These are phyloP conservation scores for Drosophila tropicalis DNA, from an alignment of 1,140 invertebrate genomes.

Conservation along the genomic window DNA sequence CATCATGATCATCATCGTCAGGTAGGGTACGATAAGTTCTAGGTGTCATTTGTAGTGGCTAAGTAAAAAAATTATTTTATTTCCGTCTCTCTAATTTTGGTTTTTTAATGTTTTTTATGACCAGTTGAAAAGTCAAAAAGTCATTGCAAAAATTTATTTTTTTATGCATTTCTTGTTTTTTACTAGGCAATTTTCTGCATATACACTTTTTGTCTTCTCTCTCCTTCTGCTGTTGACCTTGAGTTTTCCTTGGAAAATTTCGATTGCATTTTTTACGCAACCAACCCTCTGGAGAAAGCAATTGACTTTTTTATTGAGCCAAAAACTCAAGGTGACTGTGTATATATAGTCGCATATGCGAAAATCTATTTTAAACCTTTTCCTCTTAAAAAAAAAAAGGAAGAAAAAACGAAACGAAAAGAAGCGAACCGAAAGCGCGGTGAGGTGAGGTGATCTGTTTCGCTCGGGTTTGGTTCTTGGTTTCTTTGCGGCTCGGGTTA, in stretches of 20 bases:
- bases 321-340: conserved; percentile 17
- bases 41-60: conserved; percentile 51
- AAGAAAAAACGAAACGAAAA: not conserved
- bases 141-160: conserved; percentile 47
- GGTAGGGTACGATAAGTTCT: conserved; percentile 9
- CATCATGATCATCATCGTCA: not conserved
- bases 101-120: conserved; percentile 47
- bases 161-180: conserved; percentile 11
- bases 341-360: conserved; percentile 47
- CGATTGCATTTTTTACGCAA: conserved; percentile 64
- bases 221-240: conserved; percentile 45
- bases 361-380: conserved; percentile 61
- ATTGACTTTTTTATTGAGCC: conserved; percentile 66
- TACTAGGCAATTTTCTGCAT: conserved; percentile 20
- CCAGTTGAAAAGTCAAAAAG: conserved; percentile 79
- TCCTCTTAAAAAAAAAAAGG: conserved; percentile 60
- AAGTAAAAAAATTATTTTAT: conserved; percentile 23
- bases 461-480: conserved; percentile 45
- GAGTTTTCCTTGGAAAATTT: conserved; percentile 47
- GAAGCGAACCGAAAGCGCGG: not conserved
- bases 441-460: conserved; percentile 37
- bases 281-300: conserved; percentile 48
- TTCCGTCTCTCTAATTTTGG: conserved; percentile 50
- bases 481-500: conserved; percentile 53
- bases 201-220: conserved; percentile 48